phyloP scores from a whole-genome alignment of 2,888 invertebrate genomes.

The Platerodrilus igneus region DNA sequence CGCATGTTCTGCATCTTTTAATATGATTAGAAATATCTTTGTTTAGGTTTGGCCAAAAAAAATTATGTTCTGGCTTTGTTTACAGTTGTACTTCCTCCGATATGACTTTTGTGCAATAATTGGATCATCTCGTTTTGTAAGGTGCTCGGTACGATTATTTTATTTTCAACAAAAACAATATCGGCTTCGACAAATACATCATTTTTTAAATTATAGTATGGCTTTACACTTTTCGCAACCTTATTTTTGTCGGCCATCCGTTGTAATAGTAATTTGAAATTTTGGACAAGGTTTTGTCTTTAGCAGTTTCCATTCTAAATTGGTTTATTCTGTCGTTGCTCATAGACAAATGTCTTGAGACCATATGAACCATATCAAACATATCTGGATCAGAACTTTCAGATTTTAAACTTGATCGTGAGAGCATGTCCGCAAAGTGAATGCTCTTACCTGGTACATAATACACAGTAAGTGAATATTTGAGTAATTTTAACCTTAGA shows the following conservation, averaged over 20 bases:
- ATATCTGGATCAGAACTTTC: constrained; percentile 24
- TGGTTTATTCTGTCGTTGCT: constrained; percentile 11
- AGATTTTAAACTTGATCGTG: constrained; percentile 16
- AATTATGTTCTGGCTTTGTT: too few species aligned
- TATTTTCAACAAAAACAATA: constrained; percentile 21
- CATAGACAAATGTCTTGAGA: constrained; percentile 23
- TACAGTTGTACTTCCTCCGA: too few species aligned
- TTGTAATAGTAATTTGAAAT: constrained; percentile 22
- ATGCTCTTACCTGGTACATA: constrained; percentile 26
- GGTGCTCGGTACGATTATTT: constrained; percentile 22
- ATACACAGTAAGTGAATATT: constrained; percentile 20
- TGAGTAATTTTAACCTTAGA: constrained; percentile 23
- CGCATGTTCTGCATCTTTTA: too few species aligned
- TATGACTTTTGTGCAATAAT: too few species aligned
- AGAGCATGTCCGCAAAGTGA: constrained; percentile 25
- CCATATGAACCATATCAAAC: constrained; percentile 25
- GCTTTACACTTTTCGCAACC: too few species aligned
- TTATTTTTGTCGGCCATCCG: too few species aligned
- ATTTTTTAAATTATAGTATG: constrained; percentile 9
- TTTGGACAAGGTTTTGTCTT: constrained; percentile 10
- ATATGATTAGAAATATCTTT: too few species aligned
- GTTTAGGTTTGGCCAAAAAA: too few species aligned
- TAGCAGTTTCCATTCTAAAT: constrained; percentile 16
- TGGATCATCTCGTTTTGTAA: too few species aligned
- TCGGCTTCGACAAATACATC: constrained; percentile 24